Evolutionary conservation across 64 coral and sea anemone species (phyloP).

Genomic region (Hydrozoanthus tunicans): DNA sequence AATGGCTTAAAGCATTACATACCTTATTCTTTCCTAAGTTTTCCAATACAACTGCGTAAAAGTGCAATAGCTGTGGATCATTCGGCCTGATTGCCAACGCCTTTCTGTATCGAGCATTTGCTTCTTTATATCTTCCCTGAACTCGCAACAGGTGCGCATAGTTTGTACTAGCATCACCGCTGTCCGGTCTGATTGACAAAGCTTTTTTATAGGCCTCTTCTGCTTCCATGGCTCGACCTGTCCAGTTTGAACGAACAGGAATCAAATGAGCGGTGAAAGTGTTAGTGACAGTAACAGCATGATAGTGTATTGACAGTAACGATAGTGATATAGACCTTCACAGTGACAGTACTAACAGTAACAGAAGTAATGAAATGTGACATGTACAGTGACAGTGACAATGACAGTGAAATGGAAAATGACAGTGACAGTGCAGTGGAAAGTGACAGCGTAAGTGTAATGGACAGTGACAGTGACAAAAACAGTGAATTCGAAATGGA

Average conservation of each 20-base stretch:
- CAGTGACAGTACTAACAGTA: no score
- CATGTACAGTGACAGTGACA: no score
- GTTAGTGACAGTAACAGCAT: no score
- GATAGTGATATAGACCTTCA: no score
- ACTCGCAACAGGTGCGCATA: slow-evolving; percentile 74
- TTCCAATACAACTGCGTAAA: slow-evolving; percentile 75
- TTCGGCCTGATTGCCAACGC: slow-evolving; percentile 64
- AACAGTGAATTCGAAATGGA: no score
- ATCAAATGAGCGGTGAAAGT: not conserved
- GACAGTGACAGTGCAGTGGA: no score
- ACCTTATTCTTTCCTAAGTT: slow-evolving; percentile 76
- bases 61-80: slow-evolving; percentile 57
- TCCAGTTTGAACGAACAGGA: not conserved
- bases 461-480: no score
- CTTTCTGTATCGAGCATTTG: slow-evolving; percentile 55
- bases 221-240: slow-evolving; percentile 65
- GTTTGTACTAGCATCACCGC: slow-evolving; percentile 76
- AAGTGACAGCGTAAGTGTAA: no score
- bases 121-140: slow-evolving; percentile 50
- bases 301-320: no score
- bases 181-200: slow-evolving; percentile 73
- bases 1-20: not conserved
- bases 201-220: slow-evolving; percentile 74
- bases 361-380: no score
- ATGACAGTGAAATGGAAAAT: no score